Percentiles rank a stretch among this genome's conserved stretches.
phyloP scores from a whole-genome alignment of 2,797 vertebrate genomes.

The Heliangelus exortis region DNA sequence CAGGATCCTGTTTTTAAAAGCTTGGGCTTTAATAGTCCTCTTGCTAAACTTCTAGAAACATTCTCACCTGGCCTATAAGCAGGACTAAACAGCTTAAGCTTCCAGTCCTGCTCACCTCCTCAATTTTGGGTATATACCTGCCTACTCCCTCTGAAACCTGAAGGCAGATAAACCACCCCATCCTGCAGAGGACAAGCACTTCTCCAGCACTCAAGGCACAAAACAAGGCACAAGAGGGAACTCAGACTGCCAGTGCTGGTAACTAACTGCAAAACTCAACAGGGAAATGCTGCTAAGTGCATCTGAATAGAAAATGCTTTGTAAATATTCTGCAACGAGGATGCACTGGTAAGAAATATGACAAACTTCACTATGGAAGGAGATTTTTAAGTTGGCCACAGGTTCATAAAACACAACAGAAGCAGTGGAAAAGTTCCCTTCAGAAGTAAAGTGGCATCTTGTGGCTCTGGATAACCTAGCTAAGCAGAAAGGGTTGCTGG shows the following conservation, averaged over 20 bases:
- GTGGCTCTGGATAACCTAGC: background rate
- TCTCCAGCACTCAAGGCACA: background rate
- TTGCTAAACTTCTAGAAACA: background rate
- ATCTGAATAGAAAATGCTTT: background rate
- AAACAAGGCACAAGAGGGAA: background rate
- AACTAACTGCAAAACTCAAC: rapidly evolving
- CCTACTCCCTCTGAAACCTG: background rate
- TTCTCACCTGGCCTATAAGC: background rate
- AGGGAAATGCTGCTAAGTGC: background rate
- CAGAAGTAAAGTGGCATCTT: background rate
- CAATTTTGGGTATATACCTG: background rate
- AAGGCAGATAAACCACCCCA: background rate
- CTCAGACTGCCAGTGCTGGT: background rate
- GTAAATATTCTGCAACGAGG: background rate
- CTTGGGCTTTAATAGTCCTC: background rate
- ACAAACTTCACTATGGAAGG: background rate
- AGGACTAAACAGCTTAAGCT: background rate
- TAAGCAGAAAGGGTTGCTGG: background rate
- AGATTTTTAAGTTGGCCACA: background rate
- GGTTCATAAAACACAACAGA: background rate
- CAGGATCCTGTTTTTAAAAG: background rate
- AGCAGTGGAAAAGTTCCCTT: background rate
- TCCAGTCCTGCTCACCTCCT: background rate
- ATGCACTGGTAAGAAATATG: background rate
- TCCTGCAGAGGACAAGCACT: background rate